Conservation (phyloP, 2,113 vertebrate genomes). For the Delphinapterus leucas region DNA sequence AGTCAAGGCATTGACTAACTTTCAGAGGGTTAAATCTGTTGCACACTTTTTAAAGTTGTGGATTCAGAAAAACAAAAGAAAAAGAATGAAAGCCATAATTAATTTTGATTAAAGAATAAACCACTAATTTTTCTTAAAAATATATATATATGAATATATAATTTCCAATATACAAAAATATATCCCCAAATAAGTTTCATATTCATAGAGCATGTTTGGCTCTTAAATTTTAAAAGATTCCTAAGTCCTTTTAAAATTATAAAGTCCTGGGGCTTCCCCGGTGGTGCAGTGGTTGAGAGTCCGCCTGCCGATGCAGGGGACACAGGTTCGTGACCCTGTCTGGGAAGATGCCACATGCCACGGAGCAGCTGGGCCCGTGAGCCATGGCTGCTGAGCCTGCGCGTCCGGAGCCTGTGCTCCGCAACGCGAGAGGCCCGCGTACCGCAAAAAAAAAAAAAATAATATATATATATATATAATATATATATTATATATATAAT, state of each 20-base stretch:
- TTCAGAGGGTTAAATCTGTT: conserved; percentile 54
- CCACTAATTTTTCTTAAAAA: neutral
- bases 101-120: conserved; percentile 53
- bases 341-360: no score
- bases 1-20: conserved; percentile 67
- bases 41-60: conserved; percentile 57
- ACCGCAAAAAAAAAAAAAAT: no score
- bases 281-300: no score
- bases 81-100: neutral
- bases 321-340: no score
- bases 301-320: no score
- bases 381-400: no score
- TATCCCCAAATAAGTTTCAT: neutral
- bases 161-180: neutral
- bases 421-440: no score
- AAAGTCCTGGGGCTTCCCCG: neutral
- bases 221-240: conserved; percentile 15
- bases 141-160: neutral
- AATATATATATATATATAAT: no score
- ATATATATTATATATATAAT: no score
- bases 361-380: no score
- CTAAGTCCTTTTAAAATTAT: neutral
- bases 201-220: neutral
- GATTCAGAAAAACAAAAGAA: conserved; percentile 46
- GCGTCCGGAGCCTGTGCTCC: no score